Evolutionary conservation across 2,113 vertebrate species (phyloP), one percentile per base, ranked within the genome.

Genomic region (Gnathonemus echidnorhynchus): DNA sequence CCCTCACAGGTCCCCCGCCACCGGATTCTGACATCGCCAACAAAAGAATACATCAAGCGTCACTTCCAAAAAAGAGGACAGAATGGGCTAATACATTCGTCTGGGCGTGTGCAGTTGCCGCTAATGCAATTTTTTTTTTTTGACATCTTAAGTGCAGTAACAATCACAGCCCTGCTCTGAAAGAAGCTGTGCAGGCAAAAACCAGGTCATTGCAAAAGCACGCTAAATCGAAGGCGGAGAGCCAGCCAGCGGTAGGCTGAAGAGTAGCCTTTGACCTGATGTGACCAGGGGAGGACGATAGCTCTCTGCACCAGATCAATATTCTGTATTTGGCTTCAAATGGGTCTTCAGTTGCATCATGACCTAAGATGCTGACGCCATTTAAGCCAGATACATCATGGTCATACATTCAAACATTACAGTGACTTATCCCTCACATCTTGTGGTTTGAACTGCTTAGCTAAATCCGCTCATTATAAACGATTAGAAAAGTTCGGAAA

Each of bases 241-340:
- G 58, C 88, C 62, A n/a, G 46, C 58, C 86, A 90, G 86, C 66
- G 85, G 39, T 92, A 89, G 89, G 90, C 89, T 86, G n/a, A 87
- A 87, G 80, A 45, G 45, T 90, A 91, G 91, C 94, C 92, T 93
- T 93, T 94, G 93, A 95, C 95, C 94, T 94, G 92, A 94, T 89
- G 91, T 83, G 88, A 93, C 92, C 90, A 31, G 48, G 90, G 87
- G 88, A 92, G 93, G 89, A 92, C 84, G 91, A 94, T 91, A 66
- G 92, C 92, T 93, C 91, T 92, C 91, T 91, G 92, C 92, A 91
- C 89, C 21, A 92, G 94, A 95, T 96, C 94, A 91, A 95, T 95
- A 94, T 91, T 93, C 89, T 88, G 92, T 93, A 92, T 94, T 94
- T 92, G 93, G 93, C 92, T 49, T 90, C 52, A 89, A 86, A 27